Evolutionary conservation across 2,797 vertebrate genomes (phyloP).

Genomic region (Chiroxiphia lanceolata): DNA sequence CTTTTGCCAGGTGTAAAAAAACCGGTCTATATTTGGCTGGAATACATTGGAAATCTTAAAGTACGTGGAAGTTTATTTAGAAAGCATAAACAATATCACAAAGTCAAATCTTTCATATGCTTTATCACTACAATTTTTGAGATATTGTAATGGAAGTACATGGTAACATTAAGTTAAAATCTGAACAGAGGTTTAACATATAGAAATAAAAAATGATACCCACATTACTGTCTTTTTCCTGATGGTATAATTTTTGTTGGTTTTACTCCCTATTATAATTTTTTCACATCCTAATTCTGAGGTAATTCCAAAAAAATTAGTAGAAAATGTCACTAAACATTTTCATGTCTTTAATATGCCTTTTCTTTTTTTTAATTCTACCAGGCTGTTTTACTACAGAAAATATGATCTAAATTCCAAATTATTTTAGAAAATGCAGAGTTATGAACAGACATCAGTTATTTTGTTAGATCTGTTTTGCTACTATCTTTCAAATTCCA

Average conservation of each 20-base stretch:
- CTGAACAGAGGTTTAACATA: background rate
- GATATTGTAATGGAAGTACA: background rate
- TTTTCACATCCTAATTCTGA: background rate
- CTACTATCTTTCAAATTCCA: background rate
- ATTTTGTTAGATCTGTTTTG: background rate
- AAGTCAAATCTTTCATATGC: background rate
- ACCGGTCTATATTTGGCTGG: background rate
- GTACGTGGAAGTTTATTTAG: background rate
- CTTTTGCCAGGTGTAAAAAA: background rate
- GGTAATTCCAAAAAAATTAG: background rate
- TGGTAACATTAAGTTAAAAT: background rate
- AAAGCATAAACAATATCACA: background rate
- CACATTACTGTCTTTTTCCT: background rate
- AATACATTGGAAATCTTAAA: background rate
- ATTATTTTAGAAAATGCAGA: background rate
- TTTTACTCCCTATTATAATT: background rate
- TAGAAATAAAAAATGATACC: background rate
- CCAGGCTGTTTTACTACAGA: background rate
- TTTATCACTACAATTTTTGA: background rate
- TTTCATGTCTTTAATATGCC: background rate
- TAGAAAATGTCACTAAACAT: background rate
- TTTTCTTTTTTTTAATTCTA: background rate
- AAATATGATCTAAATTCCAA: background rate
- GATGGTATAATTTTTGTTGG: background rate
- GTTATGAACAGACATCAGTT: background rate